These are phyloP conservation scores for Chanos chanos DNA, from an alignment of 2,797 vertebrate species.

Conservation along the genomic window DNA sequence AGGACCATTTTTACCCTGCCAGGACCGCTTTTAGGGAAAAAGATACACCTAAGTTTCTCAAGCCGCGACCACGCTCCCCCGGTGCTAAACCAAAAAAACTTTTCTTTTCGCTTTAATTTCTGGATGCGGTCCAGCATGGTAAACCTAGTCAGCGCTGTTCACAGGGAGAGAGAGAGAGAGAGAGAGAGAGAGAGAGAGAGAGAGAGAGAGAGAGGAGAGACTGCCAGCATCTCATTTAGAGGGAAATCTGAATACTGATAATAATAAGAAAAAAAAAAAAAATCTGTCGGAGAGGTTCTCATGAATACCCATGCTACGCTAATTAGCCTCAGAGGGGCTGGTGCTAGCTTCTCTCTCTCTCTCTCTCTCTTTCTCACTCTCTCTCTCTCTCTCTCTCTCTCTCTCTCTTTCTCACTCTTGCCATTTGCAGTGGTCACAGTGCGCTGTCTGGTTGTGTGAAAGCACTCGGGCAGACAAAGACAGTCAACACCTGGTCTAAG, in stretches of 20 bases:
- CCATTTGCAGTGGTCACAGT: conserved; percentile 43
- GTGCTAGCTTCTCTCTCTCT: conserved; percentile 25
- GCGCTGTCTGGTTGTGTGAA: conserved; percentile 1
- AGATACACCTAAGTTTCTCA: too few species aligned
- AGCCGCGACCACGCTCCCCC: too few species aligned
- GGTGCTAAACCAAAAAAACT: too few species aligned
- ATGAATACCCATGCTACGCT: conserved; percentile 57
- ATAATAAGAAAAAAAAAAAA: conserved; percentile 21
- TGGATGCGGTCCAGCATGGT: too few species aligned
- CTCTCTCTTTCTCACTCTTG: conserved; percentile 36
- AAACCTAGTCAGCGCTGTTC: too few species aligned
- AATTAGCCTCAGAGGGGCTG: conserved; percentile 58
- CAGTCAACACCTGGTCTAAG: conserved; percentile 31
- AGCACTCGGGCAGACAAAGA: conserved; percentile 19
- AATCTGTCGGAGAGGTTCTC: conserved; percentile 37
- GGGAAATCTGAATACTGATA: too few species aligned
- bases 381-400: conserved; percentile 31
- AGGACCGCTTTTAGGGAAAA: too few species aligned
- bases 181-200: not conserved
- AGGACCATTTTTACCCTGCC: too few species aligned
- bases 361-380: conserved; percentile 31
- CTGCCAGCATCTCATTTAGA: conserved; percentile 16
- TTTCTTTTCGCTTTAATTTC: too few species aligned
- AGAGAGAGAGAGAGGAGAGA: not conserved
- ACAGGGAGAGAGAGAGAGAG: not conserved